Conservation (phyloP, 2,888 invertebrate species). For the Athrips mouffetella region DNA sequence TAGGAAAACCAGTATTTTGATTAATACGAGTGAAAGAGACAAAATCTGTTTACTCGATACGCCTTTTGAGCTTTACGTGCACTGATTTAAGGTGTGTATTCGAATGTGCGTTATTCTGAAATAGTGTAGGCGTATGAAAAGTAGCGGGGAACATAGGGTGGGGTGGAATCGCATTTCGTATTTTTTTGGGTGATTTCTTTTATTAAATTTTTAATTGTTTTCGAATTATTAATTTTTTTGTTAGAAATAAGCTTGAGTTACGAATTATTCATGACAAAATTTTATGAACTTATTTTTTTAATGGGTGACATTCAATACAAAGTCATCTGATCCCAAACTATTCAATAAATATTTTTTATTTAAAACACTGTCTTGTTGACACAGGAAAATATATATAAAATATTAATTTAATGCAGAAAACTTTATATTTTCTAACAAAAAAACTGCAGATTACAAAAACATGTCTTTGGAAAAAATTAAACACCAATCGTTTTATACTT, state of each 20-base stretch:
- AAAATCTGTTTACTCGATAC: constrained; percentile 43
- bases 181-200: constrained; percentile 30
- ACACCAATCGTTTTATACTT: not conserved
- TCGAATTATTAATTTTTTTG: not conserved
- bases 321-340: too few relatives aligned
- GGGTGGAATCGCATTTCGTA: constrained; percentile 54
- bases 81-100: constrained; percentile 49
- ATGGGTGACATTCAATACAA: too few relatives aligned
- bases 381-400: too few relatives aligned
- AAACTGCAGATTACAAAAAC: too few relatives aligned
- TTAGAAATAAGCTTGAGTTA: too few relatives aligned
- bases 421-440: too few relatives aligned
- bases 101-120: constrained; percentile 57
- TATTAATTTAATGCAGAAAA: too few relatives aligned
- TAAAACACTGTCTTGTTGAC: too few relatives aligned
- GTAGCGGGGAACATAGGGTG: constrained; percentile 63
- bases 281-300: too few relatives aligned
- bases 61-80: constrained; percentile 42
- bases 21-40: constrained; percentile 76
- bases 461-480: not conserved
- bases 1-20: constrained; percentile 74
- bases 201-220: constrained; percentile 15
- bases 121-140: constrained; percentile 78
- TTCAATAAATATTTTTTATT: too few relatives aligned
- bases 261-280: too few relatives aligned